A percentile compares a stretch with the other conserved stretches of the same genome.
Evolutionary conservation across 1,140 invertebrate species (phyloP).

Genomic region (Drosophila mayri): DNA sequence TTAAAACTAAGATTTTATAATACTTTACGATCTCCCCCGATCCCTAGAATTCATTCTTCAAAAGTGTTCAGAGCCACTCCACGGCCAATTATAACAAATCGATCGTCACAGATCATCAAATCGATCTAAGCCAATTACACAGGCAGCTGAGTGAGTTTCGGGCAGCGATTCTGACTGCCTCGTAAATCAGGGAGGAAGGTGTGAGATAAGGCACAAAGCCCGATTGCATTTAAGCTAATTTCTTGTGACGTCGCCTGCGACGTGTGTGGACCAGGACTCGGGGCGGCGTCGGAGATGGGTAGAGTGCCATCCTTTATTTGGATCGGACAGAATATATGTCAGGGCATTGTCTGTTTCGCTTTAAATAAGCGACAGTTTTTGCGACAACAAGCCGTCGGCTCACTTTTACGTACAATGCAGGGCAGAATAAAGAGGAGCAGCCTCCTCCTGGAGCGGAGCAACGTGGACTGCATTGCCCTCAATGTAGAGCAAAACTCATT

Average conservation of each 20-base stretch:
- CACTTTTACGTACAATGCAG: constrained; percentile 35
- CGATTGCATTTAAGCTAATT: constrained; percentile 40
- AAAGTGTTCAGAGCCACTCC: neutral
- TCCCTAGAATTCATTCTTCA: neutral
- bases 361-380: constrained; percentile 37
- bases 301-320: constrained; percentile 10
- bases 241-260: constrained; percentile 39
- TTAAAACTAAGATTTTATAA: constrained; percentile 20
- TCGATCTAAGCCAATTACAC: constrained; percentile 49
- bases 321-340: constrained; percentile 22
- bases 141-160: constrained; percentile 33
- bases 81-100: constrained; percentile 26
- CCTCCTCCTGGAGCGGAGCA: constrained; percentile 7
- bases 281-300: constrained; percentile 3
- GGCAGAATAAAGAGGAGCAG: constrained; percentile 29
- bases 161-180: constrained; percentile 4
- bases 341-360: constrained; percentile 30
- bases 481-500: constrained; percentile 54
- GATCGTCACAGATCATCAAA: constrained; percentile 55
- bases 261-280: constrained; percentile 13
- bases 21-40: constrained; percentile 30
- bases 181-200: constrained; percentile 37
- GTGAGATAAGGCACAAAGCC: constrained; percentile 36
- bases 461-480: constrained; percentile 29
- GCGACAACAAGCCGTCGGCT: constrained; percentile 47